Evolutionary conservation across 1,140 invertebrate species (phyloP).

Genomic region (Drosophila malerkotliana): DNA sequence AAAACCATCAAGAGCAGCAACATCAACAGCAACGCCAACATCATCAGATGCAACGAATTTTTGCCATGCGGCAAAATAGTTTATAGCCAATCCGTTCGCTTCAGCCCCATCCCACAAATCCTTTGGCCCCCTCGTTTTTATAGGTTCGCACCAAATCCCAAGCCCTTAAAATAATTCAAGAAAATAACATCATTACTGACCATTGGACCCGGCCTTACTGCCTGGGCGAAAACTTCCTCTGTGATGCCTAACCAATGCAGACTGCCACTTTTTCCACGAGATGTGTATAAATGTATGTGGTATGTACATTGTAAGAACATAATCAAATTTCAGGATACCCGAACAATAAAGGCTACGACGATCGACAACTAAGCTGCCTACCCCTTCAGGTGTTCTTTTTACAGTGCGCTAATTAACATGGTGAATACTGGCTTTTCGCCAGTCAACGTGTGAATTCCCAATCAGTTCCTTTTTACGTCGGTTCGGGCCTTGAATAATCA

Average conservation of each 20-base stretch:
- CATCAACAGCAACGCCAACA: conserved; percentile 16
- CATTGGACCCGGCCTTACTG: not conserved
- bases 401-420: not conserved
- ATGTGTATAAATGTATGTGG: conserved; percentile 18
- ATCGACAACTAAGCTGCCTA: not conserved
- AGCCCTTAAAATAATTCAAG: not conserved
- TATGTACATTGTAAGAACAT: conserved; percentile 28
- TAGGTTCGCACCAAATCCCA: not conserved
- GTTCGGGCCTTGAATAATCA: not conserved
- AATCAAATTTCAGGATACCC: conserved; percentile 17
- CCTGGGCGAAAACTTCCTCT: conserved; percentile 30
- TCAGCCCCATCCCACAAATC: not conserved
- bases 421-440: conserved; percentile 19
- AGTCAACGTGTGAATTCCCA: not conserved
- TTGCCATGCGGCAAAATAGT: conserved; percentile 41
- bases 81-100: conserved; percentile 22
- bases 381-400: not conserved
- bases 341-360: conserved; percentile 25
- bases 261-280: conserved; percentile 3
- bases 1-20: conserved; percentile 17
- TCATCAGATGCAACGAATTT: conserved; percentile 35
- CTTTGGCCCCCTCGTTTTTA: not conserved
- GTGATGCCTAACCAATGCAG: conserved; percentile 26
- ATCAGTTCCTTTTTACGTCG: conserved; percentile 13
- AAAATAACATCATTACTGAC: conserved; percentile 14